These are phyloP conservation scores for Brenthis ino DNA, from an alignment of 2,888 invertebrate species.

Conservation along the genomic window DNA sequence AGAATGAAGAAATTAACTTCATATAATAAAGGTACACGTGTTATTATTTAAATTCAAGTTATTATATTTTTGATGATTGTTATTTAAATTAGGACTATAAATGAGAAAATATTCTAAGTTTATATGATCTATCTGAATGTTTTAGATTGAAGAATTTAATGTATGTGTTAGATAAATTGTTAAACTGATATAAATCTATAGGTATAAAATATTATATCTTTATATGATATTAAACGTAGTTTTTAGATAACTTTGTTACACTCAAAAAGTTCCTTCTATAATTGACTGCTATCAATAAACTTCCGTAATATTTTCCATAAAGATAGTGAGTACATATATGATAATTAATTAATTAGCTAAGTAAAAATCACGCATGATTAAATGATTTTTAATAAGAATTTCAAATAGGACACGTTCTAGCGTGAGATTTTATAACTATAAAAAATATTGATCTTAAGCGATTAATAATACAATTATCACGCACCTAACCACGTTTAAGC, in stretches of 20 bases:
- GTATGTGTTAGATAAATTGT: background rate
- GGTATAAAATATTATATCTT: background rate
- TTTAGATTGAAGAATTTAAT: background rate
- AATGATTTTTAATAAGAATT: background rate
- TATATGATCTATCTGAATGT: too few relatives aligned
- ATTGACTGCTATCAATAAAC: background rate
- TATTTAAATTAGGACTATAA: background rate
- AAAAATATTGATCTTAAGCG: background rate
- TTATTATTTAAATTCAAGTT: background rate
- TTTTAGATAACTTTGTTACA: background rate
- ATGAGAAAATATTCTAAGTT: background rate
- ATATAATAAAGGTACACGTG: conserved; percentile 1
- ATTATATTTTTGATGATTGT: background rate
- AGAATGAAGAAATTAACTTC: conserved; percentile 28
- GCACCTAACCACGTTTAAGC: conserved; percentile 8
- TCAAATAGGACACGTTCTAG: background rate
- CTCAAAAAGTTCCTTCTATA: background rate
- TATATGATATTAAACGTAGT: background rate
- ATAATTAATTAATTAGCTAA: background rate
- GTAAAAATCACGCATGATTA: background rate
- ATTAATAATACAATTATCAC: conserved; percentile 1
- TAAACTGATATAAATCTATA: background rate
- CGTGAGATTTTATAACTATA: background rate
- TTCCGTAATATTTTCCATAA: conserved; percentile 13
- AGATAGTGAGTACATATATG: background rate